Conservation (phyloP, 1,140 invertebrate species). For the Hyphantria cunea region DNA sequence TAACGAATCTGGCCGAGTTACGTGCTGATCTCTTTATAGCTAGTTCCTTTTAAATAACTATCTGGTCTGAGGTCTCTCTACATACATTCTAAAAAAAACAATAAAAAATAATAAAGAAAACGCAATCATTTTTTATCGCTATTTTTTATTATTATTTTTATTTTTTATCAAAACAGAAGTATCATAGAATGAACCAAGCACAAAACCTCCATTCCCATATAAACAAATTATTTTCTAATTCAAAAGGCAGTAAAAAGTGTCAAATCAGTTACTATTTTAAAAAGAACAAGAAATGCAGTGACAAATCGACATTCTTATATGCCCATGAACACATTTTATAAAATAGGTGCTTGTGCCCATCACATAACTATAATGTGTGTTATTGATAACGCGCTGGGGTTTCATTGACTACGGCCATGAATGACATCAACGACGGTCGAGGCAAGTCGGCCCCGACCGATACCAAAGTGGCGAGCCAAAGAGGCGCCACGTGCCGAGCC, state of each 20-base stretch:
- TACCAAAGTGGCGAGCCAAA: conserved; percentile 18
- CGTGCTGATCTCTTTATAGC: too few species aligned
- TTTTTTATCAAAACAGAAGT: background rate
- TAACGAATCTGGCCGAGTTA: too few species aligned
- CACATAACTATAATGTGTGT: conserved; percentile 14
- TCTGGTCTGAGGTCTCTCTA: too few species aligned
- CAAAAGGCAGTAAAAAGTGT: background rate
- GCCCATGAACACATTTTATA: conserved; percentile 6
- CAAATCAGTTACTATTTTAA: background rate
- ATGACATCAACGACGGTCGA: conserved; percentile 20
- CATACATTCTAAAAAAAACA: too few species aligned
- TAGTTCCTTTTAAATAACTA: too few species aligned
- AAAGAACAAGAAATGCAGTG: background rate
- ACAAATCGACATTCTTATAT: conserved; percentile 17
- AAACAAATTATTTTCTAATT: too few species aligned
- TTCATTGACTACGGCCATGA: conserved; percentile 36
- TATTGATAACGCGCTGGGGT: conserved; percentile 17
- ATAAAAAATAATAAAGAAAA: too few species aligned
- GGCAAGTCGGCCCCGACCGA: background rate
- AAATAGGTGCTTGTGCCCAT: conserved; percentile 13
- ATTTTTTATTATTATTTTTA: too few species aligned
- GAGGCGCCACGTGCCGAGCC: conserved; percentile 44
- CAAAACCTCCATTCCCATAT: too few species aligned
- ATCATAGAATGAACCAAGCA: too few species aligned
- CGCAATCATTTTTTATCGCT: too few species aligned